phyloP scores from a whole-genome alignment of 2,797 vertebrate genomes.

The Hippopotamyrus pictus region DNA sequence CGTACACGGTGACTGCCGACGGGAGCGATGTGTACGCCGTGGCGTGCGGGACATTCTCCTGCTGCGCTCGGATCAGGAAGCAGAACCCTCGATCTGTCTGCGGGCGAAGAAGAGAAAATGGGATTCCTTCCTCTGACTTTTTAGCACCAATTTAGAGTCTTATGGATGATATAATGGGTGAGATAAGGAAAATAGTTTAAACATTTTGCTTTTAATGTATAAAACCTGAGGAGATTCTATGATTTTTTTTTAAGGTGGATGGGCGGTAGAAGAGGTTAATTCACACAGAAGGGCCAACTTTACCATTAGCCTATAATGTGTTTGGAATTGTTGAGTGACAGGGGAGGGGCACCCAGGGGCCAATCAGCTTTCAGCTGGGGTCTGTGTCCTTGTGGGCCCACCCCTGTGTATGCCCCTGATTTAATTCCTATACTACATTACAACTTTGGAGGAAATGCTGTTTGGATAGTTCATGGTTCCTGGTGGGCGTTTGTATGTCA shows the following conservation, averaged over 20 bases:
- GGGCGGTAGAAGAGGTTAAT: not conserved
- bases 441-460: not conserved
- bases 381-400: not conserved
- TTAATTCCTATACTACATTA: not conserved
- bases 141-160: not conserved
- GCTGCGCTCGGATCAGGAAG: not conserved
- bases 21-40: not conserved
- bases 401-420: not conserved
- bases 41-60: not conserved
- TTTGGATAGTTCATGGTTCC: not conserved
- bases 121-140: not conserved
- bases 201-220: not conserved
- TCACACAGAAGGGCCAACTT: not conserved
- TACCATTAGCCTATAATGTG: not conserved
- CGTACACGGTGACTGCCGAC: not conserved
- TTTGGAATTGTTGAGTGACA: not conserved
- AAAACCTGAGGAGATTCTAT: not conserved
- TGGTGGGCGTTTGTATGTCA: not conserved
- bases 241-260: not conserved
- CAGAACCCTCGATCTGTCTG: not conserved
- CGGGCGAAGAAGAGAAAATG: not conserved
- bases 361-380: not conserved
- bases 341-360: not conserved
- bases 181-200: not conserved
- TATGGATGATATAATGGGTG: not conserved